Percentiles rank a stretch among this genome's conserved stretches.
Evolutionary conservation across 2,797 vertebrate species (phyloP).

Genomic region (Sebastes flavidus): DNA sequence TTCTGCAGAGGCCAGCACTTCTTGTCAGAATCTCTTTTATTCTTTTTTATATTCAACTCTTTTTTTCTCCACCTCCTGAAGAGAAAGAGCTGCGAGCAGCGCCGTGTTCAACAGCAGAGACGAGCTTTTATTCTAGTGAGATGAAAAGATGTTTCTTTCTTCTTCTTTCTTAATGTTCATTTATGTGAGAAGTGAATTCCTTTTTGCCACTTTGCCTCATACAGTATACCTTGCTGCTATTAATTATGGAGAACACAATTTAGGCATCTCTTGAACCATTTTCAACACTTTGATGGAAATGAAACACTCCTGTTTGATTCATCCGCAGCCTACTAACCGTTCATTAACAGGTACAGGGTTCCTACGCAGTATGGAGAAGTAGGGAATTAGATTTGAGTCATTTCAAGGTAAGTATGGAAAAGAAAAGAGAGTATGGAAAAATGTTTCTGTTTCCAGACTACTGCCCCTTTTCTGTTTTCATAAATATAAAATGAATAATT

Average conservation of each 20-base stretch:
- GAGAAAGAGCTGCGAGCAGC: neutral
- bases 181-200: neutral
- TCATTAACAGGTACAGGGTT: no score
- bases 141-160: neutral
- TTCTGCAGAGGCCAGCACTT: slow-evolving; percentile 7
- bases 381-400: no score
- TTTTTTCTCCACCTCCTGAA: neutral
- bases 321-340: no score
- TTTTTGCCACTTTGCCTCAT: neutral
- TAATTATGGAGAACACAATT: neutral
- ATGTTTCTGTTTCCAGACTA: no score
- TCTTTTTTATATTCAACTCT: neutral
- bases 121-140: neutral
- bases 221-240: neutral
- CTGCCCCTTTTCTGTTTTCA: no score
- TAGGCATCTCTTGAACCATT: no score
- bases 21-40: neutral
- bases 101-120: neutral
- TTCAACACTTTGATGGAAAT: no score
- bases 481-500: no score
- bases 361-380: no score
- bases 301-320: no score
- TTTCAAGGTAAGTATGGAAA: no score
- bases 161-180: neutral
- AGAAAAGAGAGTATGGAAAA: no score